A percentile compares a stretch with the other conserved stretches of the same genome.
Conservation (phyloP, 2,113 vertebrate genomes). For the Parotia lawesii region DNA sequence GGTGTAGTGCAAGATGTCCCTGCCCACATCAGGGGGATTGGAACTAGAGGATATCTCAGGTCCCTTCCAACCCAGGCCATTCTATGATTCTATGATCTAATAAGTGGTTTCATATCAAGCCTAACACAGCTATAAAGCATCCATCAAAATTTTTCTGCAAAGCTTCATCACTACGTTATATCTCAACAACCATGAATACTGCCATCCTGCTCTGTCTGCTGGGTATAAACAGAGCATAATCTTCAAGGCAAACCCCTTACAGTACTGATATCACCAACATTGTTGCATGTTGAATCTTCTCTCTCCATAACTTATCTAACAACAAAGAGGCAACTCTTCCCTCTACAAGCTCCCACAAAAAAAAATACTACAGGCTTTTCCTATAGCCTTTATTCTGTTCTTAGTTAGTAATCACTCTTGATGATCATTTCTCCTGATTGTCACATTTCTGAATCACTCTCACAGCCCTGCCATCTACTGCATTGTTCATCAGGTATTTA, state of each 20-base stretch:
- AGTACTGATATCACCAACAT: background rate
- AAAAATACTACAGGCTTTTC: background rate
- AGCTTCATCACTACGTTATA: background rate
- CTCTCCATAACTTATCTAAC: background rate
- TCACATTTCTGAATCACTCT: background rate
- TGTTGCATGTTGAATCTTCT: background rate
- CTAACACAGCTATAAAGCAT: background rate
- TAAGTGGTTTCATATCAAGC: background rate
- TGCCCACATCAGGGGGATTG: background rate
- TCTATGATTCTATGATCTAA: background rate
- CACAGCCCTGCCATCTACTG: background rate
- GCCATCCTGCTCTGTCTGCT: background rate
- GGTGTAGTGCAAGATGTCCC: background rate
- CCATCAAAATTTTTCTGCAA: background rate
- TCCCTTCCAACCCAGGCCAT: background rate
- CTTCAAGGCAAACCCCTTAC: background rate
- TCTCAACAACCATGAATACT: background rate
- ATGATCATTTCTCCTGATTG: background rate
- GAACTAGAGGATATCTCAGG: background rate
- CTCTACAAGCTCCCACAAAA: background rate
- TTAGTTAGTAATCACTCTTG: background rate
- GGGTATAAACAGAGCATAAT: background rate
- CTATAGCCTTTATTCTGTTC: background rate
- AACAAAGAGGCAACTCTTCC: background rate
- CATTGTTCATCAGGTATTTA: background rate